These are phyloP conservation scores for Drosophila repleta DNA, from an alignment of 1,140 invertebrate genomes.

Conservation along the genomic window DNA sequence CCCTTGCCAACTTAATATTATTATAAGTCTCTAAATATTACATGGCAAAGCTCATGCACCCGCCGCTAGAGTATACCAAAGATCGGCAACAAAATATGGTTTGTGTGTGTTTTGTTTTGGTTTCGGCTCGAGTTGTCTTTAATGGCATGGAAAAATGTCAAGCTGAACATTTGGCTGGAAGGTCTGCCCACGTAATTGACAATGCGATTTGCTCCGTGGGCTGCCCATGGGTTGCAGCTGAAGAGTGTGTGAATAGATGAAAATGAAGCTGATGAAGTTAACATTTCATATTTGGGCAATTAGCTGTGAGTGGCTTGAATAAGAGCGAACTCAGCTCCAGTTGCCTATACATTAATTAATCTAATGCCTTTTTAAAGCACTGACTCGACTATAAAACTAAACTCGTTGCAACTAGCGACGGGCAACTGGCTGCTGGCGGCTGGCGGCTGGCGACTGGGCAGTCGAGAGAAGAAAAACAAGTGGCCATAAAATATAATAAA, in stretches of 20 bases:
- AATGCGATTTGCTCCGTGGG: conserved; percentile 42
- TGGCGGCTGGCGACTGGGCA: conserved; percentile 31
- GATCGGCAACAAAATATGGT: conserved; percentile 41
- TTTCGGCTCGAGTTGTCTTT: conserved; percentile 59
- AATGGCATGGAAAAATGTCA: conserved; percentile 79
- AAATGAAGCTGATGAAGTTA: background rate
- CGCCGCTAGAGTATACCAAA: background rate
- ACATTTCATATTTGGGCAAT: conserved; percentile 8
- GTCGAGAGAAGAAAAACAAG: conserved; percentile 61
- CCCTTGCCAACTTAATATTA: no score
- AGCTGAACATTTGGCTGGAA: conserved; percentile 36
- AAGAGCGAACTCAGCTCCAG: background rate
- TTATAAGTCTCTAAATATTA: background rate
- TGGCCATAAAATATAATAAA: conserved; percentile 81
- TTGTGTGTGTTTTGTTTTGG: conserved; percentile 44
- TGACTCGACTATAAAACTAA: conserved; percentile 60
- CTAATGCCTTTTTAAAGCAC: conserved; percentile 65
- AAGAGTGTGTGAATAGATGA: background rate
- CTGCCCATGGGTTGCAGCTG: background rate
- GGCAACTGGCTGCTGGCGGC: conserved; percentile 37
- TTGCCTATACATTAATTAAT: conserved; percentile 20
- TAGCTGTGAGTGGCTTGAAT: background rate
- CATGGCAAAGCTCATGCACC: background rate
- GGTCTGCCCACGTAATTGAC: conserved; percentile 32
- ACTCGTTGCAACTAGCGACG: conserved; percentile 22